phyloP scores from a whole-genome alignment of 2,888 invertebrate genomes.

The Elmis aenea region DNA sequence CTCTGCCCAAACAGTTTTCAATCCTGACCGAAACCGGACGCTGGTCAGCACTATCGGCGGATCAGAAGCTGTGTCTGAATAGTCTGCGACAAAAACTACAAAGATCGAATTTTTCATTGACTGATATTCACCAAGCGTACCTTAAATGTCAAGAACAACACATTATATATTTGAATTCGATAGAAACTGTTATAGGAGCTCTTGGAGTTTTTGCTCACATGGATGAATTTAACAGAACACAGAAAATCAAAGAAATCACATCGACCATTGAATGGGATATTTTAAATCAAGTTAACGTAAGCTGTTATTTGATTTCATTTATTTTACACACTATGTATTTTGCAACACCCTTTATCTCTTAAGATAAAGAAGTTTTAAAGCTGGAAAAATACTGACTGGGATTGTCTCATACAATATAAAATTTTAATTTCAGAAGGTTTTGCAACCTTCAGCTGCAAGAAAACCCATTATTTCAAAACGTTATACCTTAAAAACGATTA shows the following conservation, averaged over 20 bases:
- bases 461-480: slow-evolving; percentile 15
- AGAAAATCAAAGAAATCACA: slow-evolving; percentile 17
- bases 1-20: slow-evolving; percentile 23
- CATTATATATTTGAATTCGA: slow-evolving; percentile 23
- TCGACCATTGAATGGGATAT: slow-evolving; percentile 27
- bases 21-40: slow-evolving; percentile 14
- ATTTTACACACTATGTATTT: too few relatives aligned
- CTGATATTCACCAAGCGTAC: slow-evolving; percentile 22
- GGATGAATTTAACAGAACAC: slow-evolving; percentile 7
- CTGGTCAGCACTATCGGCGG: slow-evolving; percentile 26
- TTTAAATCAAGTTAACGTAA: slow-evolving; percentile 24
- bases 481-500: slow-evolving; percentile 16
- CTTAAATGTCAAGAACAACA: slow-evolving; percentile 24
- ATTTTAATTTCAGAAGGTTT: slow-evolving; percentile 19
- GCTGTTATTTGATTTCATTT: too few relatives aligned
- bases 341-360: too few relatives aligned
- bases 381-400: too few relatives aligned
- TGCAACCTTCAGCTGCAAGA: slow-evolving; percentile 14
- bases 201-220: slow-evolving; percentile 19
- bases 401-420: too few relatives aligned
- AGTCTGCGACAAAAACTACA: slow-evolving; percentile 16
- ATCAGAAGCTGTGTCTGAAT: slow-evolving; percentile 25
- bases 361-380: too few relatives aligned
- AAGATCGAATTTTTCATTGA: slow-evolving; percentile 22
- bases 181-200: slow-evolving; percentile 23